These are phyloP conservation scores for Rhinogobius similis DNA, from an alignment of 2,113 vertebrate genomes.

Conservation along the genomic window DNA sequence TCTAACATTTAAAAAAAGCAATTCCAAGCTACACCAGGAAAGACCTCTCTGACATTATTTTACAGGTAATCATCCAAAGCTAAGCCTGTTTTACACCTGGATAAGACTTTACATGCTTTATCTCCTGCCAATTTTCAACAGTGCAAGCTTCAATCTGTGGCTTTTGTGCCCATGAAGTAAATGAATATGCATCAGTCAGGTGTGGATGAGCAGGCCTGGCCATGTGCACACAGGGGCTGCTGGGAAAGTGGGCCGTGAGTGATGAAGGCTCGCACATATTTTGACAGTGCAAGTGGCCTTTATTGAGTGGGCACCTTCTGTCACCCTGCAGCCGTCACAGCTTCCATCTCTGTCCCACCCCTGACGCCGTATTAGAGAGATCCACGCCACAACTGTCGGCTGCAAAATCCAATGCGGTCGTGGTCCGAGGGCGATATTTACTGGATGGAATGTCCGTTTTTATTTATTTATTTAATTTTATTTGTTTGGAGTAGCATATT, in stretches of 20 bases:
- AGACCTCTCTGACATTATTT: background rate
- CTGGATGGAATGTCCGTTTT: too few species aligned
- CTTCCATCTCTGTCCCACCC: conserved; percentile 59
- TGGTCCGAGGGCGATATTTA: too few species aligned
- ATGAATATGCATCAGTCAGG: conserved; percentile 61
- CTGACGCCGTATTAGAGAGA: conserved; percentile 25
- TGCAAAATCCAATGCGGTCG: background rate
- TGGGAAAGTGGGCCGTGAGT: conserved; percentile 56
- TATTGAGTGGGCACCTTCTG: conserved; percentile 53
- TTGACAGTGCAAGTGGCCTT: conserved; percentile 59
- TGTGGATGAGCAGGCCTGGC: conserved; percentile 41
- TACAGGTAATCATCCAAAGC: conserved; percentile 14
- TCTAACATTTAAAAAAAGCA: background rate
- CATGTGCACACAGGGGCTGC: conserved; percentile 21
- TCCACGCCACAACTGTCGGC: conserved; percentile 10
- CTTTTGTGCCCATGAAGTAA: conserved; percentile 16
- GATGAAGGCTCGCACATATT: conserved; percentile 58
- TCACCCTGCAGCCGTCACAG: conserved; percentile 26
- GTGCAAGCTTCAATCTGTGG: conserved; percentile 11
- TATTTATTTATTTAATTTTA: too few species aligned
- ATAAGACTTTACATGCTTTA: conserved; percentile 21
- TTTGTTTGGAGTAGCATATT: too few species aligned
- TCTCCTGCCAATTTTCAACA: conserved; percentile 15
- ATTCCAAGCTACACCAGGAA: background rate
- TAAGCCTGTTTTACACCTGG: conserved; percentile 36